Percentiles rank a stretch among this genome's conserved stretches.
Conservation (phyloP, 2,113 vertebrate genomes). For the Globicephala melas region DNA sequence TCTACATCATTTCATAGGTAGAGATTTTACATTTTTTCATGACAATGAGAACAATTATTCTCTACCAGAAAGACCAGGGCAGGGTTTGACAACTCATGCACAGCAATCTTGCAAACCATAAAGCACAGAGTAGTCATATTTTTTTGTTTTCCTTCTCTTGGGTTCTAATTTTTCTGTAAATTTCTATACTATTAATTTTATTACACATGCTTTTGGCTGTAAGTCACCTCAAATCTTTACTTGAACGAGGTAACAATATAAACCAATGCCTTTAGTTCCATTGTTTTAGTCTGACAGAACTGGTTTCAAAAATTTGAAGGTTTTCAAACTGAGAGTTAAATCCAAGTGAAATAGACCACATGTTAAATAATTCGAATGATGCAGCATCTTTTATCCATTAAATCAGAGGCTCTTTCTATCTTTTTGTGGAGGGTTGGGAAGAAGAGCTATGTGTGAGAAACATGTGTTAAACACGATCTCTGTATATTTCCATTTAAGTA, state of each 20-base stretch:
- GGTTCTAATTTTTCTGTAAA: neutral
- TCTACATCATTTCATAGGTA: neutral
- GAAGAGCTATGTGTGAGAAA: neutral
- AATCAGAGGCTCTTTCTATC: neutral
- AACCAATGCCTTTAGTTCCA: neutral
- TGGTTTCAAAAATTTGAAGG: neutral
- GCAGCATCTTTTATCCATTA: neutral
- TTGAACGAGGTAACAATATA: neutral
- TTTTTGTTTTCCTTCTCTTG: neutral
- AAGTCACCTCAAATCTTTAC: slow-evolving; percentile 20
- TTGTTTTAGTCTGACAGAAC: neutral
- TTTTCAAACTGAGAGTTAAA: slow-evolving; percentile 31
- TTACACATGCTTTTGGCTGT: neutral
- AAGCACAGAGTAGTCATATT: neutral
- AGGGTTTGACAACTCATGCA: neutral
- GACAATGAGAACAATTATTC: neutral
- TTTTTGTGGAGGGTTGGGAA: neutral
- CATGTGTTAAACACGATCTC: neutral
- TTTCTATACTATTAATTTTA: neutral
- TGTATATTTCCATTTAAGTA: neutral
- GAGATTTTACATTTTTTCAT: neutral
- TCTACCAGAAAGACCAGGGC: neutral
- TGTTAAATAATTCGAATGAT: slow-evolving; percentile 7
- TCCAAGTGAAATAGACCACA: neutral
- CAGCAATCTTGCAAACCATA: neutral